A percentile compares a stretch with the other conserved stretches of the same genome.
These are phyloP conservation scores for Drosophila affinis DNA, from an alignment of 2,888 invertebrate species.

Conservation along the genomic window DNA sequence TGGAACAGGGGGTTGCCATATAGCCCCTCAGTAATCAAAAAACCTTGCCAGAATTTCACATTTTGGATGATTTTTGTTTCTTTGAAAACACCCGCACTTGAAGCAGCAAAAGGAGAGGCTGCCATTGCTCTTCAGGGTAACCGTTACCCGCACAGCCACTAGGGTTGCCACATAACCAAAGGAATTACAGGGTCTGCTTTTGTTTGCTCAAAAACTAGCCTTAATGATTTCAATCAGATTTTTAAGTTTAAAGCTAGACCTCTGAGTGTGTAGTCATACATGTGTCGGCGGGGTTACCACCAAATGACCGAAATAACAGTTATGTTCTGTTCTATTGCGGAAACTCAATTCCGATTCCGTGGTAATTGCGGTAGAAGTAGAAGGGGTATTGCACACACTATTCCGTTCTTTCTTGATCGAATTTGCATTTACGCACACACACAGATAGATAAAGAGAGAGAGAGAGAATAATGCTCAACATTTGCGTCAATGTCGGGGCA, in stretches of 20 bases:
- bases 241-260: not conserved
- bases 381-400: not conserved
- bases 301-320: too few relatives aligned
- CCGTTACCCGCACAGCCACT: constrained; percentile 1
- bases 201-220: not conserved
- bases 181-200: not conserved
- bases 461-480: constrained; percentile 25
- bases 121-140: too few relatives aligned
- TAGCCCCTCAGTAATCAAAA: not conserved
- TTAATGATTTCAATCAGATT: not conserved
- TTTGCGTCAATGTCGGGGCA: constrained; percentile 67
- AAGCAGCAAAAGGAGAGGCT: too few relatives aligned
- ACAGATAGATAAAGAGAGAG: not conserved
- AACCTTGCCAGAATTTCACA: not conserved
- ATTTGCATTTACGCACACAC: constrained; percentile 23
- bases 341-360: constrained; percentile 17
- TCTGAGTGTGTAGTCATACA: not conserved
- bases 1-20: not conserved
- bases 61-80: not conserved
- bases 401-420: constrained; percentile 5
- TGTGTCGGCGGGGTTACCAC: not conserved
- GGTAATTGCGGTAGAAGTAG: too few relatives aligned
- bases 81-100: too few relatives aligned
- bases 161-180: not conserved
- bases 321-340: constrained; percentile 1